Evolutionary conservation across 2,113 vertebrate species (phyloP).

Genomic region (Nibea coibor): DNA sequence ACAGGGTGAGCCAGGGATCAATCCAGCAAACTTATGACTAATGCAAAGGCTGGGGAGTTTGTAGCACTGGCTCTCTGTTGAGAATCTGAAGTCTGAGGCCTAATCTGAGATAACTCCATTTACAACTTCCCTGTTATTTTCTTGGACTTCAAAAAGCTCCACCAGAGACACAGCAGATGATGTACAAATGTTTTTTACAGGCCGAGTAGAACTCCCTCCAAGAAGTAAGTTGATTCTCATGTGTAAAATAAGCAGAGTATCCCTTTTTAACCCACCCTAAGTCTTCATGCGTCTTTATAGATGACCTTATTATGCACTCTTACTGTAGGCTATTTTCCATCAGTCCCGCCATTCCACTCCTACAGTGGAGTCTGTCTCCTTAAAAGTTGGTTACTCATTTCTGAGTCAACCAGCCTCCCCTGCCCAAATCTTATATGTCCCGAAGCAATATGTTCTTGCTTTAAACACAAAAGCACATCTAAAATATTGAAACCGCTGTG

Average conservation of each 20-base stretch:
- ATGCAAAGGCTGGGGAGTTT: background rate
- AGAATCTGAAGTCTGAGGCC: background rate
- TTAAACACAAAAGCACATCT: slow-evolving; percentile 7
- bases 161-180: background rate
- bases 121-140: background rate
- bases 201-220: background rate
- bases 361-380: background rate
- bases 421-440: background rate
- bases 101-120: background rate
- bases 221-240: background rate
- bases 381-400: background rate
- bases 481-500: background rate
- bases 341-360: background rate
- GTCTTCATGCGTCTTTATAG: background rate
- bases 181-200: slow-evolving; percentile 1
- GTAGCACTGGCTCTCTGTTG: background rate
- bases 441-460: slow-evolving; percentile 21
- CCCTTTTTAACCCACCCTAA: background rate
- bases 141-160: background rate
- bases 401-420: background rate
- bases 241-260: background rate
- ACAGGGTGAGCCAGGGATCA: slow-evolving; percentile 18
- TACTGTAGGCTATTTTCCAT: background rate
- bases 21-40: slow-evolving; percentile 14
- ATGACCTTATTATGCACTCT: background rate